These are phyloP conservation scores for Cairina moschata DNA, from an alignment of 2,113 vertebrate species.

Conservation along the genomic window DNA sequence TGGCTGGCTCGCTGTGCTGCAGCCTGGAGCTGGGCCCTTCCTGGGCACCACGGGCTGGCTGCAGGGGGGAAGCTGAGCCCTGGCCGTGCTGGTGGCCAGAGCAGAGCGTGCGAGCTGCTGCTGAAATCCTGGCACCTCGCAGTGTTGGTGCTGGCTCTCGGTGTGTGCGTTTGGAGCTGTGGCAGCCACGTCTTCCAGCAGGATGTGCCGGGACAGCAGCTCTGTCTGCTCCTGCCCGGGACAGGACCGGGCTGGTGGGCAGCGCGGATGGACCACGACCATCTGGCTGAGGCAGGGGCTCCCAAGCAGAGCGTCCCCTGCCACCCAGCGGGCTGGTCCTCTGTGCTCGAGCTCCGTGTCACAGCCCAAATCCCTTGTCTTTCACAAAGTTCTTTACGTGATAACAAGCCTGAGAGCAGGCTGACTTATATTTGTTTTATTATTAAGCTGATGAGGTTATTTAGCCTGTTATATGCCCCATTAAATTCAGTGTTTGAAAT, in stretches of 20 bases:
- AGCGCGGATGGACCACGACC: not conserved
- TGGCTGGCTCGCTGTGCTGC: rapidly evolving
- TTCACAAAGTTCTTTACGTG: not conserved
- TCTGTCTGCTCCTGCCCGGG: not conserved
- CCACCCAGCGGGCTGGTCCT: rapidly evolving
- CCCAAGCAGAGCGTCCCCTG: not conserved
- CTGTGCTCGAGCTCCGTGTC: rapidly evolving
- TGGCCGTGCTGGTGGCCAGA: not conserved
- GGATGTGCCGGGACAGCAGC: rapidly evolving
- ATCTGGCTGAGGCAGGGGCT: not conserved
- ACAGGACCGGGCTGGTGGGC: not conserved
- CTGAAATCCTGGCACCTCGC: not conserved
- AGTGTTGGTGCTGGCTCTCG: not conserved
- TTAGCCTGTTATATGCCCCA: conserved; percentile 47
- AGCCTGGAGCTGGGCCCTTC: rapidly evolving
- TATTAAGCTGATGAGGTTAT: conserved; percentile 56
- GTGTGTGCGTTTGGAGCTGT: rapidly evolving
- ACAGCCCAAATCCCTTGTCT: rapidly evolving
- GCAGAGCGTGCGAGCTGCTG: not conserved
- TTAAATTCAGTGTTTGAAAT: conserved; percentile 19
- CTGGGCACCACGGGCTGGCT: not conserved
- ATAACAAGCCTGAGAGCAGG: not conserved
- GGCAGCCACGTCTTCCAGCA: not conserved
- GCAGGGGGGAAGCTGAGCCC: not conserved
- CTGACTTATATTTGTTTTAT: conserved; percentile 15